Percentiles rank a stretch among this genome's conserved stretches.
phyloP scores from a whole-genome alignment of 2,888 invertebrate genomes.

The Aradus depressus region DNA sequence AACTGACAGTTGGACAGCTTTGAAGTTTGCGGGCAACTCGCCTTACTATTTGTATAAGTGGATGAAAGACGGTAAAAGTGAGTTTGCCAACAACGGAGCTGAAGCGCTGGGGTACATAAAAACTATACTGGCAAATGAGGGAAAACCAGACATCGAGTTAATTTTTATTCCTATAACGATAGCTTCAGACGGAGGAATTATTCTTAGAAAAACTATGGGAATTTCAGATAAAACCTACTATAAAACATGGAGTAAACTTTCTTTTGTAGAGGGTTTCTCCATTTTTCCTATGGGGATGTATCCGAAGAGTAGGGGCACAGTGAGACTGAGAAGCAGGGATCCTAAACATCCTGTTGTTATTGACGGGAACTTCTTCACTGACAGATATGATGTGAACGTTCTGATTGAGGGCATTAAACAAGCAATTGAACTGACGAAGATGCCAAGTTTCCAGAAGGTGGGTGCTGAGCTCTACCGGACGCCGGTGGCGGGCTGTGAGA shows the following conservation, averaged over 20 bases:
- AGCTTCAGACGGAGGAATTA: conserved; percentile 59
- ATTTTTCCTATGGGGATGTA: conserved; percentile 62
- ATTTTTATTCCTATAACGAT: conserved; percentile 67
- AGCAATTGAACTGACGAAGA: conserved; percentile 46
- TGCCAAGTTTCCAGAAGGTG: conserved; percentile 43
- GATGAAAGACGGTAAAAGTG: conserved; percentile 50
- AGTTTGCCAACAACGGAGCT: conserved; percentile 64
- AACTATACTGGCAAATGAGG: conserved; percentile 47
- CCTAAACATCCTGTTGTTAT: conserved; percentile 67
- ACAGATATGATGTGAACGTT: conserved; percentile 51
- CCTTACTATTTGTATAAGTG: conserved; percentile 42
- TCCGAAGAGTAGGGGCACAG: conserved; percentile 61
- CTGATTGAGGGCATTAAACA: conserved; percentile 49
- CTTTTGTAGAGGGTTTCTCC: conserved; percentile 48
- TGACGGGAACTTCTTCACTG: conserved; percentile 64
- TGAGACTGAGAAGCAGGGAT: conserved; percentile 55
- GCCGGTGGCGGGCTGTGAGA: conserved; percentile 57
- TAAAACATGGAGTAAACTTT: conserved; percentile 41
- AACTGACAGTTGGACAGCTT: conserved; percentile 16
- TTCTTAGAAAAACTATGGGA: conserved; percentile 49
- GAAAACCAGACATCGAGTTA: conserved; percentile 69
- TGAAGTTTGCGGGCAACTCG: conserved; percentile 12
- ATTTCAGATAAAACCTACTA: conserved; percentile 49
- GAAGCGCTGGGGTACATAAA: conserved; percentile 63
- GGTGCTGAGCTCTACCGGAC: conserved; percentile 44